Evolutionary conservation across 2,113 vertebrate genomes (phyloP).

Genomic region (Amblyopsis rosae): DNA sequence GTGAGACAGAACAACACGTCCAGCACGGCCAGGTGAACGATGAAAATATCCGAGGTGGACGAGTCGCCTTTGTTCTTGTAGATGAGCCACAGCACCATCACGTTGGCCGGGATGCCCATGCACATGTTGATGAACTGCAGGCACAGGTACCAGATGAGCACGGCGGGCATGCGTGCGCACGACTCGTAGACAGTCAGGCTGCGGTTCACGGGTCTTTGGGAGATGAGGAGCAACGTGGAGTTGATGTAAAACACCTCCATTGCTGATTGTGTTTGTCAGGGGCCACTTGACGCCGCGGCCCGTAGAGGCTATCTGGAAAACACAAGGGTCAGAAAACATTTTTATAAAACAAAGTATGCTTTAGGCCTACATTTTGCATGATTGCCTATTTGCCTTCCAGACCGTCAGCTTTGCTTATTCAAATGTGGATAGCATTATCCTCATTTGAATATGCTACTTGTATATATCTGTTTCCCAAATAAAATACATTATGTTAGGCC

Average conservation of each 20-base stretch:
- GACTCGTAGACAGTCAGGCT: slow-evolving; percentile 47
- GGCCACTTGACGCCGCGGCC: neutral
- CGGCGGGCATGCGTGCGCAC: slow-evolving; percentile 59
- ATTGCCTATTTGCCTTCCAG: too few relatives aligned
- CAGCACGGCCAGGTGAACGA: slow-evolving; percentile 68
- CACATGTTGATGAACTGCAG: slow-evolving; percentile 80
- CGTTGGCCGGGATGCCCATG: slow-evolving; percentile 75
- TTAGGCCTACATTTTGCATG: too few relatives aligned
- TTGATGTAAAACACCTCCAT: slow-evolving; percentile 60
- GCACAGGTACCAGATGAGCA: slow-evolving; percentile 72
- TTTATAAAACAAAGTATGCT: too few relatives aligned
- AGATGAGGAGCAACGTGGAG: slow-evolving; percentile 47
- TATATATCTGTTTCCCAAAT: too few relatives aligned
- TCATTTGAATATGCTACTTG: too few relatives aligned
- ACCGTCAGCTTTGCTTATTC: too few relatives aligned
- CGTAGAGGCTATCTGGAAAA: too few relatives aligned
- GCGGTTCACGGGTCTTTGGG: slow-evolving; percentile 49
- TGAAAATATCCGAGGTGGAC: slow-evolving; percentile 77
- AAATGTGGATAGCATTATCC: too few relatives aligned
- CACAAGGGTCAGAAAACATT: too few relatives aligned
- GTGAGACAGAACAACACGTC: slow-evolving; percentile 74
- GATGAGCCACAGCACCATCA: slow-evolving; percentile 77
- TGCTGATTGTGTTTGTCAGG: neutral
- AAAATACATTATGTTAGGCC: too few relatives aligned
- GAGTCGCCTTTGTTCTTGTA: slow-evolving; percentile 69